Evolutionary conservation across 2,113 vertebrate genomes (phyloP), one percentile per base, ranked within the genome.

Genomic region (Dasyprocta punctata): DNA sequence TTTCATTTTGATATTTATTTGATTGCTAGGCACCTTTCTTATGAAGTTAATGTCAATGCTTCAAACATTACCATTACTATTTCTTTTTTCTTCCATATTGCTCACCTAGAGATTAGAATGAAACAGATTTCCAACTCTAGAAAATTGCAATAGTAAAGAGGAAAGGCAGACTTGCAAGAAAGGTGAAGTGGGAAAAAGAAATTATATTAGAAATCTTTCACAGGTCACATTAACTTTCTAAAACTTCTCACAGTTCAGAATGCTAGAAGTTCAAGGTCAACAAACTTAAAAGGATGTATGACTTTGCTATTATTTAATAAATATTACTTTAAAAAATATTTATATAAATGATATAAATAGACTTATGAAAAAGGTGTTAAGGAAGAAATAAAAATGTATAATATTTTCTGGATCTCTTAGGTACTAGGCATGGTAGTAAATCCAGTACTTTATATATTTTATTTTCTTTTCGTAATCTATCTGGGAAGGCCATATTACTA

Each of bases 1-100:
- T 88, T 93, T 96, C 26, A 93, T 84, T 86, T 94, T 67, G 36
- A 33, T 89, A 52, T 56, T 89, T 65, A 96, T 28, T 67, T 94
- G 41, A 86, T 77, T 36, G 36, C 22, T 85, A 78, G 12, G 1
- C 4, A 38, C 90, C 63, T 87, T 94, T 96, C 86, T 33, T 73
- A 60, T 22, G 3, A 95, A 88, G 56, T 89, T 89, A 73, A 60
- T 52, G 54, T 33, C 17, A 36, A 0, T 89, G 33, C 77, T 92
- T 94, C 16, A 90, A 75, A n/a, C 82, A 65, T 16, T 89, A 30
- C 24, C 41, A 78, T 33, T 81, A 75, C 0, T 71, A 67, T 63
- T 78, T 93, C 19, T 56, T 56, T 96, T 92, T 88, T 86, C 14
- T 71, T 90, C 36, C 36, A 10, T 52, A 28, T 2, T 67, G 86